Conservation (phyloP, 2,113 vertebrate genomes). For the Coturnix japonica region DNA sequence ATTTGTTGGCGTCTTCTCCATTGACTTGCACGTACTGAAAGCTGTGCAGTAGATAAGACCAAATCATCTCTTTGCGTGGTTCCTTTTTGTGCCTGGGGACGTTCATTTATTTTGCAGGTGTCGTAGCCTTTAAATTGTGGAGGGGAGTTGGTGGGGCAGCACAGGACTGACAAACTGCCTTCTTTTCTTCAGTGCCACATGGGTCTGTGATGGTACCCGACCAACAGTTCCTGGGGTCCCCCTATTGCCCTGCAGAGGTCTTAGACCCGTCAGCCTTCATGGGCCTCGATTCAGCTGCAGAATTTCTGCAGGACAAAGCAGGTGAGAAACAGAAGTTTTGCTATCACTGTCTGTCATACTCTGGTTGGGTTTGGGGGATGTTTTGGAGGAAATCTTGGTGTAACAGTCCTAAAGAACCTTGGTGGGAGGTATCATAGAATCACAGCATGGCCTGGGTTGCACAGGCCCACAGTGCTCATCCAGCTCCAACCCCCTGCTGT, state of each 20-base stretch:
- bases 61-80: fast-evolving
- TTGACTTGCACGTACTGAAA: fast-evolving
- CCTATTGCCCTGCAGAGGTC: slow-evolving; percentile 35
- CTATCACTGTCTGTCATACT: fast-evolving
- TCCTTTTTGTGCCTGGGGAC: background rate
- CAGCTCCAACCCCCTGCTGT: too few species aligned
- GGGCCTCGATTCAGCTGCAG: background rate
- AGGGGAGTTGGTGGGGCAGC: too few species aligned
- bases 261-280: slow-evolving; percentile 31
- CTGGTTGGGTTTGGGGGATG: background rate
- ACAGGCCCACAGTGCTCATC: too few species aligned
- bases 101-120: background rate
- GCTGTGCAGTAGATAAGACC: fast-evolving
- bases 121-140: background rate
- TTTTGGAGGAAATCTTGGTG: background rate
- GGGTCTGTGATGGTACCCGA: slow-evolving; percentile 28
- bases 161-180: background rate
- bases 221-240: slow-evolving; percentile 35
- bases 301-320: slow-evolving; percentile 33
- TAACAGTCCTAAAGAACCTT: fast-evolving
- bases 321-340: slow-evolving; percentile 26
- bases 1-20: fast-evolving
- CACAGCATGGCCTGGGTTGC: too few species aligned
- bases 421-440: too few species aligned
- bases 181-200: slow-evolving; percentile 22